A percentile compares a stretch with the other conserved stretches of the same genome.
phyloP scores from a whole-genome alignment of 2,113 vertebrate species.

The Cnemophilus loriae region DNA sequence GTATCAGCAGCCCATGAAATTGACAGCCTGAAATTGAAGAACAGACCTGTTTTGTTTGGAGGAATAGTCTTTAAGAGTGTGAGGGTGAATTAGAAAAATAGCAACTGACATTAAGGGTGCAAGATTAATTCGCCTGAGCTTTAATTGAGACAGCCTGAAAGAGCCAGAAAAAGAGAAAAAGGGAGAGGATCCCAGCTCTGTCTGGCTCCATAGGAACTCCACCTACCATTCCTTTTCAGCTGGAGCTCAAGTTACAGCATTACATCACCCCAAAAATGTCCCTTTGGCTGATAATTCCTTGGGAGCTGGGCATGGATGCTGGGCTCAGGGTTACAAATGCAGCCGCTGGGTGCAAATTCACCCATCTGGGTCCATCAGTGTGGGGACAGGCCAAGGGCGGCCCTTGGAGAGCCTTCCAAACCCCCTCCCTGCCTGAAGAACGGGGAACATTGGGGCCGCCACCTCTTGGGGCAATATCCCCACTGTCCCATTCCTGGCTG shows the following conservation, averaged over 20 bases:
- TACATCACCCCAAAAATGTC: conserved; percentile 54
- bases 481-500: background rate
- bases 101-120: conserved; percentile 57
- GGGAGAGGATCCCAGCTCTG: conserved; percentile 42
- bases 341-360: background rate
- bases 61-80: conserved; percentile 57
- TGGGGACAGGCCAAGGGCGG: background rate
- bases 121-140: conserved; percentile 36
- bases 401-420: background rate
- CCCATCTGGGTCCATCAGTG: background rate
- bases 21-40: conserved; percentile 68
- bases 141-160: conserved; percentile 59
- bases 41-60: conserved; percentile 63
- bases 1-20: conserved; percentile 72
- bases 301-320: background rate
- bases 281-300: conserved; percentile 35
- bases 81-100: conserved; percentile 65
- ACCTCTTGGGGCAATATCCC: background rate
- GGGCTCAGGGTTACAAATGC: rapidly evolving
- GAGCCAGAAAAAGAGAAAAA: conserved; percentile 49
- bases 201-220: conserved; percentile 62
- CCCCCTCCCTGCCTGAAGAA: background rate
- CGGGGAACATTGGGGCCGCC: rapidly evolving
- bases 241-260: conserved; percentile 51
- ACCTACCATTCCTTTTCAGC: conserved; percentile 30